Base-by-base conservation (phyloP, 2,113 vertebrate genomes). In the Eira barbara region DNA sequence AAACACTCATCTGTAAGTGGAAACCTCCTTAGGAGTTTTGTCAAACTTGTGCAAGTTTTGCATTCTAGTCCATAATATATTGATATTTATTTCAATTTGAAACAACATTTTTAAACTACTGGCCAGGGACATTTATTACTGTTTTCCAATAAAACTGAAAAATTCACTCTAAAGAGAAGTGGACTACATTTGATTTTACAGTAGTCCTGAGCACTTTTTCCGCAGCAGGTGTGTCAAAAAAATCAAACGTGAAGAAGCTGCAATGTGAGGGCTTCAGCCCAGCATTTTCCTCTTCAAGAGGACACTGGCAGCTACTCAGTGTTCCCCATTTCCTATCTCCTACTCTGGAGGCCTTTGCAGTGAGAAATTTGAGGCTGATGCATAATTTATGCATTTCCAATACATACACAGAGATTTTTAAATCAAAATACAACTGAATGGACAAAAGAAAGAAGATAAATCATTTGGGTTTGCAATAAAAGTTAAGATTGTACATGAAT, bases 131-230 rank as follows among this genome's bases (percentile, higher is more conserved):
- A 61, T 79, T 97, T 92, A 69, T 76, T 89, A 55, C 59, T 86
- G 45, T 93, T 84, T 96, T 89, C 52, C 6, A 81, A 73, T 61
- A 78, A 89, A 89, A 84, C 67, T 86, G 45, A 79, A 97, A 93
- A 74, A 78, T 20, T 82, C 11, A 92, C 20, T 92, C n/a, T 69
- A 61, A 45, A 74, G 31, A 94, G 96, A 93, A 87, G 49, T 91
- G 14, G 20, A 71, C n/a, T 55, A 31, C 6, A 55, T 65, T 65
- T 29, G 93, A 95, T 92, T 94, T 91, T 97, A 42, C 67, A 94
- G 42, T 61, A 97, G 9, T 79, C 94, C 84, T 95, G 93, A 92
- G 94, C 36, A 73, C 47, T 95, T 61, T 96, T 97, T 39, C 79
- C 97, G n/a, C 55, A 97, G 84, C 57, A 94, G 57, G 91, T 29